Evolutionary conservation across 2,797 vertebrate species (phyloP).

Genomic region (Syngnathus acus): DNA sequence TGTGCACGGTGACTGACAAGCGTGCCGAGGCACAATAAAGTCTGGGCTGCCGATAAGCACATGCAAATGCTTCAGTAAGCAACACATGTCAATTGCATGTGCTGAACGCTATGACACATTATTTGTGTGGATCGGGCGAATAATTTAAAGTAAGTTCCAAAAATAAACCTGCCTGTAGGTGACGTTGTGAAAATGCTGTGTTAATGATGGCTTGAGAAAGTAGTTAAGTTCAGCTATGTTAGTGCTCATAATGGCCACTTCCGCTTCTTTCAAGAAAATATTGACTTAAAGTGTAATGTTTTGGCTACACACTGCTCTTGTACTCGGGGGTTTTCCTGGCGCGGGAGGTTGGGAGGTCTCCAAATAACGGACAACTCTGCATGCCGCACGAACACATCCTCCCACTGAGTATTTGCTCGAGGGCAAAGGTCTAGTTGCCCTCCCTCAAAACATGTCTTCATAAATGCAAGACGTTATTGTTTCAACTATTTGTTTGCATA

Average conservation of each 20-base stretch:
- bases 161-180: background rate
- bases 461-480: slow-evolving; percentile 27
- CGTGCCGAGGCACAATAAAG: slow-evolving; percentile 17
- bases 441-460: slow-evolving; percentile 35
- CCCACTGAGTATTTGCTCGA: slow-evolving; percentile 55
- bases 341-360: slow-evolving; percentile 42
- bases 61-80: background rate
- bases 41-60: slow-evolving; percentile 29
- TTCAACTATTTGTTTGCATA: slow-evolving; percentile 22
- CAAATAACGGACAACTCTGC: slow-evolving; percentile 52
- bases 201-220: slow-evolving; percentile 42
- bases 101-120: slow-evolving; percentile 19
- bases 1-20: slow-evolving; percentile 5
- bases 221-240: slow-evolving; percentile 31
- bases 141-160: background rate
- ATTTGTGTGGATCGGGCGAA: slow-evolving; percentile 10
- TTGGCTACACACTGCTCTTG: slow-evolving; percentile 35
- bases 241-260: slow-evolving; percentile 4
- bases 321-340: slow-evolving; percentile 43
- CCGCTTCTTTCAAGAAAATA: background rate
- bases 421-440: slow-evolving; percentile 38
- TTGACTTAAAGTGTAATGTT: slow-evolving; percentile 20
- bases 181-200: slow-evolving; percentile 38
- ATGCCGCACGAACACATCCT: slow-evolving; percentile 44
- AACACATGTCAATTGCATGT: slow-evolving; percentile 47